Conservation (phyloP, 1,140 invertebrate genomes). For the Solenopsis fugax region DNA sequence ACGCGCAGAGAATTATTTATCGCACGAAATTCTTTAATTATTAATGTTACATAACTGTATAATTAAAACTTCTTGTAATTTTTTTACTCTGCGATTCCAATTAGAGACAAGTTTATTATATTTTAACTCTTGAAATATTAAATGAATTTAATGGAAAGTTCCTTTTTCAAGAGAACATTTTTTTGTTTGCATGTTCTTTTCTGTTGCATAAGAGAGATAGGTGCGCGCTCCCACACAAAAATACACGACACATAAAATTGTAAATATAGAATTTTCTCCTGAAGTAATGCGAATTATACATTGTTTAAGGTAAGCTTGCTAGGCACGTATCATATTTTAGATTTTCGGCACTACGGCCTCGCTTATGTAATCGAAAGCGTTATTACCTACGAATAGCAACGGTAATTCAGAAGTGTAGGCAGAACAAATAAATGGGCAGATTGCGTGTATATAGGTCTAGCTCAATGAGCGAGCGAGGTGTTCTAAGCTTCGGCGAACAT, state of each 20-base stretch:
- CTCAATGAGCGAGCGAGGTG: constrained; percentile 45
- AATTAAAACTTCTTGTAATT: background rate
- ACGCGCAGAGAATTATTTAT: background rate
- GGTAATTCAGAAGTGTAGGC: constrained; percentile 22
- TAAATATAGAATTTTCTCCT: background rate
- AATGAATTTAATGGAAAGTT: constrained; percentile 5
- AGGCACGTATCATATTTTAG: background rate
- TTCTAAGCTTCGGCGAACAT: constrained; percentile 65
- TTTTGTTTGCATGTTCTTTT: background rate
- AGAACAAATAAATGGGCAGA: constrained; percentile 68
- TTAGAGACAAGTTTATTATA: background rate
- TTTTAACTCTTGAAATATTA: constrained; percentile 14
- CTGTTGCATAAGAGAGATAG: background rate
- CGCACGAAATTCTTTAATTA: constrained; percentile 9
- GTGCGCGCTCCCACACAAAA: background rate
- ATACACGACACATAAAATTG: background rate
- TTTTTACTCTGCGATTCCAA: background rate
- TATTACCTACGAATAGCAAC: constrained; percentile 49
- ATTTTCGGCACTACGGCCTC: background rate
- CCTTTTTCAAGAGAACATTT: background rate
- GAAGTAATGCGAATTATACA: background rate
- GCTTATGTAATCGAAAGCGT: constrained; percentile 29
- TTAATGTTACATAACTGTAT: background rate
- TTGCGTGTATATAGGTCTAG: constrained; percentile 63
- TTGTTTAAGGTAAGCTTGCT: background rate